These are phyloP conservation scores for Miltochrista miniata DNA, from an alignment of 2,888 invertebrate species.

Conservation along the genomic window DNA sequence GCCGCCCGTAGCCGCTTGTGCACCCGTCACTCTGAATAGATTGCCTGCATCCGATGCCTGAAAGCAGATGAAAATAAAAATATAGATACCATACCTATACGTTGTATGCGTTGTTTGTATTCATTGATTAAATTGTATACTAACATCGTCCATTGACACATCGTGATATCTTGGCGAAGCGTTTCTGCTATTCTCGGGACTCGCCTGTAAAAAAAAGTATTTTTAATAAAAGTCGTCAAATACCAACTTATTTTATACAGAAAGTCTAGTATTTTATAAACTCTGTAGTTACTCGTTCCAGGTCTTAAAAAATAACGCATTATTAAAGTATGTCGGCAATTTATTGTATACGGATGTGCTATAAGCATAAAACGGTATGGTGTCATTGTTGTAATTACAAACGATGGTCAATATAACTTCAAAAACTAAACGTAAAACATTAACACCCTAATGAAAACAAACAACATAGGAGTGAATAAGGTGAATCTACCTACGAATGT, in stretches of 20 bases:
- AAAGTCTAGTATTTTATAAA: no score
- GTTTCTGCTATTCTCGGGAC: conserved; percentile 80
- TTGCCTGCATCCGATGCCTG: conserved; percentile 76
- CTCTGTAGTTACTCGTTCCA: no score
- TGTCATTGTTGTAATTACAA: no score
- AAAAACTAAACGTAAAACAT: conserved; percentile 8
- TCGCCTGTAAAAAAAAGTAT: conserved; percentile 75
- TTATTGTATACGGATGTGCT: no score
- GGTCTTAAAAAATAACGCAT: no score
- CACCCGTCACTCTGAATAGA: conserved; percentile 83
- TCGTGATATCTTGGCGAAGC: conserved; percentile 78
- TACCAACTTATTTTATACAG: no score
- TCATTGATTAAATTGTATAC: conserved; percentile 29
- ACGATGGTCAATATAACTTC: no score
- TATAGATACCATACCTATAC: background rate
- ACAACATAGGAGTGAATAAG: no score
- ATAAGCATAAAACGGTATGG: no score
- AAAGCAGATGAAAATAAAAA: conserved; percentile 22
- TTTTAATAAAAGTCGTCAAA: conserved; percentile 18
- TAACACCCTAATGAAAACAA: background rate
- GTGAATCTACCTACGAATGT: no score
- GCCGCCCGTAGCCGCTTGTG: conserved; percentile 84
- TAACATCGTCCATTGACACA: conserved; percentile 79
- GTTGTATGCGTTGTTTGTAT: background rate
- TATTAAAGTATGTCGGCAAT: no score